Evolutionary conservation across 2,797 vertebrate genomes (phyloP).

Genomic region (Lepilemur ruficaudatus): DNA sequence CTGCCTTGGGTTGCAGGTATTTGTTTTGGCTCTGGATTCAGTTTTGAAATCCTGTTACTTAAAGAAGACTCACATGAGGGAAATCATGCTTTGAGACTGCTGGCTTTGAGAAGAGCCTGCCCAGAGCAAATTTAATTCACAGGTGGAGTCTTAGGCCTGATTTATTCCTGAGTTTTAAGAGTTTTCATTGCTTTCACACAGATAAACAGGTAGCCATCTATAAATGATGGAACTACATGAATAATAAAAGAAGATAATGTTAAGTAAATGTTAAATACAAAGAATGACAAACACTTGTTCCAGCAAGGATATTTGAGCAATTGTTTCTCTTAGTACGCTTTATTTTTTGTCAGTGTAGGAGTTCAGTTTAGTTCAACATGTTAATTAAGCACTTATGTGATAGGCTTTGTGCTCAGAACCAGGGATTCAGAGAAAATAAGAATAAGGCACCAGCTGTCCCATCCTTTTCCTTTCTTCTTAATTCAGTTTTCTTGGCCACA

Average conservation of each 20-base stretch:
- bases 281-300: conserved; percentile 32
- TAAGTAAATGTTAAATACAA: conserved; percentile 58
- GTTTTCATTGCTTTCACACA: conserved; percentile 25
- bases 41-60: conserved; percentile 55
- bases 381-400: conserved; percentile 53
- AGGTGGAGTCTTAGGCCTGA: background rate
- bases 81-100: conserved; percentile 15
- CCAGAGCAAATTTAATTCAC: conserved; percentile 34
- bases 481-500: conserved; percentile 13
- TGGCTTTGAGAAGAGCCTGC: conserved; percentile 37
- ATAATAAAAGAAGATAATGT: conserved; percentile 49
- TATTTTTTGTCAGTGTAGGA: conserved; percentile 44
- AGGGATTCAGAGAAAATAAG: conserved; percentile 37
- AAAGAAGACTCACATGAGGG: conserved; percentile 24
- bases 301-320: conserved; percentile 38
- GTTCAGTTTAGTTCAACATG: conserved; percentile 39
- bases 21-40: conserved; percentile 47
- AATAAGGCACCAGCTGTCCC: conserved; percentile 2
- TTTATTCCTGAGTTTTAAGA: conserved; percentile 29
- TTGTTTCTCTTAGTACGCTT: conserved; percentile 57
- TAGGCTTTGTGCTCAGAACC: conserved; percentile 6
- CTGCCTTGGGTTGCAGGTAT: conserved; percentile 1
- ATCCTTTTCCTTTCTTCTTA: conserved; percentile 35
- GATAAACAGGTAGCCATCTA: conserved; percentile 35
- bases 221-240: conserved; percentile 41